phyloP scores from a whole-genome alignment of 2,888 invertebrate genomes.

The Acleris laterana region DNA sequence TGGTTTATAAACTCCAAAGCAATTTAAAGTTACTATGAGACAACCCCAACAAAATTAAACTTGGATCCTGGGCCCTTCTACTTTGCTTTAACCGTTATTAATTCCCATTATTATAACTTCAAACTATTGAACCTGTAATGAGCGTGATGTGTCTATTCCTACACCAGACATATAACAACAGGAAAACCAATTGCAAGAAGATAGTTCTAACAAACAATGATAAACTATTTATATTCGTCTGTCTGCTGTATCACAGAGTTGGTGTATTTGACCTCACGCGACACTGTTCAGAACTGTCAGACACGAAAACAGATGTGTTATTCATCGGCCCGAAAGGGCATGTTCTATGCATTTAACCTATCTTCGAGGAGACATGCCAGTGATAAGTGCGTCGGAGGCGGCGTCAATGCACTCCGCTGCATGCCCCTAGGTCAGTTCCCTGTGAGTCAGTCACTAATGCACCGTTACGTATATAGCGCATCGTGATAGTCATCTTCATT shows the following conservation, averaged over 20 bases:
- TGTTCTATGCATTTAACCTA: conserved; percentile 69
- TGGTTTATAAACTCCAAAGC: no score
- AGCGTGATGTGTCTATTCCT: no score
- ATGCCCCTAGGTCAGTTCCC: conserved; percentile 84
- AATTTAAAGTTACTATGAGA: no score
- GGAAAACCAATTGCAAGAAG: neutral
- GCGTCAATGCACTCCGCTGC: conserved; percentile 82
- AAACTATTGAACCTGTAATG: no score
- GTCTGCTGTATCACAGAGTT: conserved; percentile 49
- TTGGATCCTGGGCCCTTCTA: no score
- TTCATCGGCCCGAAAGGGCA: conserved; percentile 71
- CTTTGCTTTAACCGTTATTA: no score
- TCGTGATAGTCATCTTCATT: conserved; percentile 66
- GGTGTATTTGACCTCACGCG: conserved; percentile 59
- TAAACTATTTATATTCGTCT: conserved; percentile 28
- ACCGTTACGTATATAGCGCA: conserved; percentile 77
- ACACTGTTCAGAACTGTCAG: conserved; percentile 59
- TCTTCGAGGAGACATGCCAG: conserved; percentile 78
- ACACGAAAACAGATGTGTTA: conserved; percentile 76
- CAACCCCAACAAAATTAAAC: no score
- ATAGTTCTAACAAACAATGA: neutral
- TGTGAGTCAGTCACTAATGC: conserved; percentile 78
- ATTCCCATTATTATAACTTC: no score
- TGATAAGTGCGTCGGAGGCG: conserved; percentile 75
- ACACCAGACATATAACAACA: neutral